phyloP scores from a whole-genome alignment of 2,797 vertebrate genomes.

The Geotrypetes seraphini region DNA sequence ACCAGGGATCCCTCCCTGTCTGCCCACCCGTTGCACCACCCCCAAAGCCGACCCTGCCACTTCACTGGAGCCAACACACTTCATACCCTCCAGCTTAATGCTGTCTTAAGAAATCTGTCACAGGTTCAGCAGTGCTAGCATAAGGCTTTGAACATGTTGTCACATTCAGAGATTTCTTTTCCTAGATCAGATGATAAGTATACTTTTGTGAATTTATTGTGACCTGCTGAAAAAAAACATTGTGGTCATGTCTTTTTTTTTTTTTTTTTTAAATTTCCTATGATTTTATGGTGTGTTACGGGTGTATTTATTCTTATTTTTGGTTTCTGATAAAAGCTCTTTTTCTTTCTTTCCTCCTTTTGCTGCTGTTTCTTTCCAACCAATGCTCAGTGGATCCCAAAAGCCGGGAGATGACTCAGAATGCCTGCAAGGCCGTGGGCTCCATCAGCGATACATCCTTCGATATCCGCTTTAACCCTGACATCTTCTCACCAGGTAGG shows the following conservation, averaged over 20 bases:
- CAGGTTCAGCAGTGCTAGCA: too few species aligned
- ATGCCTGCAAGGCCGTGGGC: constrained; percentile 89
- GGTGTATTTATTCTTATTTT: too few species aligned
- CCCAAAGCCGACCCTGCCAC: too few species aligned
- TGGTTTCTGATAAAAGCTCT: not conserved
- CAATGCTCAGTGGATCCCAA: constrained; percentile 70
- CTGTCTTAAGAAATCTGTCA: too few species aligned
- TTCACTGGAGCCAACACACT: too few species aligned
- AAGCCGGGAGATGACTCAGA: constrained; percentile 87
- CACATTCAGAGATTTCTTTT: too few species aligned
- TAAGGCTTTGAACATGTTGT: not conserved
- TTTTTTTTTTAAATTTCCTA: not conserved
- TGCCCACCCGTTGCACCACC: too few species aligned
- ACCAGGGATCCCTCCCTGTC: too few species aligned
- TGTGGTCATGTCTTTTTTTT: not conserved
- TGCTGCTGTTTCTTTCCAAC: not conserved
- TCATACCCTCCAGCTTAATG: too few species aligned
- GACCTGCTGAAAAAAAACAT: not conserved
- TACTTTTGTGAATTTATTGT: not conserved
- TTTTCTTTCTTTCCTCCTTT: not conserved
- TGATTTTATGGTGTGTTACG: not conserved
- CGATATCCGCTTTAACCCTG: constrained; percentile 95
- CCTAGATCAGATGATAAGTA: too few species aligned
- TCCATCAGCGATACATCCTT: constrained; percentile 89
- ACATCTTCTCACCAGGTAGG: constrained; percentile 92